These are phyloP conservation scores for Passer domesticus DNA, from an alignment of 2,113 vertebrate species.

Conservation along the genomic window DNA sequence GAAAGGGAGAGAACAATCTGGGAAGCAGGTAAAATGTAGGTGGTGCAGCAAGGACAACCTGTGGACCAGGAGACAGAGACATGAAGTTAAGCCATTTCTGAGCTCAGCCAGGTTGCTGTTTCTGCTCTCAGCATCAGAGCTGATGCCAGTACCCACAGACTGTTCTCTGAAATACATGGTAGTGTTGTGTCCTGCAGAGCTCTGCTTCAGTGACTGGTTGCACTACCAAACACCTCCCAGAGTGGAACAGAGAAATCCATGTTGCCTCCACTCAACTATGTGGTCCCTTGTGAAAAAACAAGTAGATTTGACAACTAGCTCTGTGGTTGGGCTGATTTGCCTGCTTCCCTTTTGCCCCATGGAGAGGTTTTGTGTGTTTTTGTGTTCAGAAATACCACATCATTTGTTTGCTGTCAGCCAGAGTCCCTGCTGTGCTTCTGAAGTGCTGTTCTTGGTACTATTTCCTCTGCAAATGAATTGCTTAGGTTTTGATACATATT, in stretches of 20 bases:
- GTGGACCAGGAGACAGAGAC: neutral
- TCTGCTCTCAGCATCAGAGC: neutral
- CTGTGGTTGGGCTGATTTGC: neutral
- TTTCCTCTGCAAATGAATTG: neutral
- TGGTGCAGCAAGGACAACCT: neutral
- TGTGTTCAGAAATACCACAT: neutral
- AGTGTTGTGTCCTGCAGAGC: neutral
- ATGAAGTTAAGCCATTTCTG: neutral
- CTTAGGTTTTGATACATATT: neutral
- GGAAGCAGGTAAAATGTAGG: neutral
- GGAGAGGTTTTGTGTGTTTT: neutral
- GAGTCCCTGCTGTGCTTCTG: neutral
- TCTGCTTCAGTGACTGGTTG: neutral
- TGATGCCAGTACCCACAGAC: neutral
- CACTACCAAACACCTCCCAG: neutral
- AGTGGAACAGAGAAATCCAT: neutral
- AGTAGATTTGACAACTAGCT: neutral
- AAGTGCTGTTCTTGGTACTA: neutral
- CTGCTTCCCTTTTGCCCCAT: neutral
- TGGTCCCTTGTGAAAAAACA: neutral
- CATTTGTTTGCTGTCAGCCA: neutral
- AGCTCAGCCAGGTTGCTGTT: neutral
- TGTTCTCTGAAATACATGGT: neutral
- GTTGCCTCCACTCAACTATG: accelerated
- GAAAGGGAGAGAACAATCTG: neutral